Percentiles rank a stretch among this genome's conserved stretches.
Evolutionary conservation across 2,113 vertebrate species (phyloP).

Genomic region (Prunella fulvescens): DNA sequence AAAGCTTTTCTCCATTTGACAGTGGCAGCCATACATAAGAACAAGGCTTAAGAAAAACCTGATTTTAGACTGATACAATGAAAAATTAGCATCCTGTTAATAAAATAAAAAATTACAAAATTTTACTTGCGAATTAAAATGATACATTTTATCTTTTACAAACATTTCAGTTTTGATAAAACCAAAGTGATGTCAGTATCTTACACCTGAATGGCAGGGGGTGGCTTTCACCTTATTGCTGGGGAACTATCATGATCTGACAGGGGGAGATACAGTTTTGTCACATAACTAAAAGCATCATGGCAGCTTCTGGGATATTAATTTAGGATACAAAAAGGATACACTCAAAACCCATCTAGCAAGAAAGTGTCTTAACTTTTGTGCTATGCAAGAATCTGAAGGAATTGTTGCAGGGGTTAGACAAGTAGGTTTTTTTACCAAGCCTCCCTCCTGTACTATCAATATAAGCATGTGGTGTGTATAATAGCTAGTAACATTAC

Average conservation of each 20-base stretch:
- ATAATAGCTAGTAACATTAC: background rate
- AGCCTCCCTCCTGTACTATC: background rate
- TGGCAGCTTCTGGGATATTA: background rate
- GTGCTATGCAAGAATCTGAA: background rate
- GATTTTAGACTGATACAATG: background rate
- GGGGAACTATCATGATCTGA: background rate
- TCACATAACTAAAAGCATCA: background rate
- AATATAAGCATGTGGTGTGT: background rate
- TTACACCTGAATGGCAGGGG: background rate
- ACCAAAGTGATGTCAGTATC: background rate
- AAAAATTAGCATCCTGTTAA: background rate
- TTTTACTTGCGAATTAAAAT: background rate
- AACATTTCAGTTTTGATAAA: background rate
- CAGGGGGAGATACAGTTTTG: background rate
- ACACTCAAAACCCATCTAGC: background rate
- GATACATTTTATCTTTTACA: background rate
- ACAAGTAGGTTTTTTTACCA: background rate
- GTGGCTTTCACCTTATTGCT: background rate
- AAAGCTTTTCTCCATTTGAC: background rate
- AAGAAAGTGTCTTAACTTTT: background rate
- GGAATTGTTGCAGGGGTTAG: background rate
- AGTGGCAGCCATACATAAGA: background rate
- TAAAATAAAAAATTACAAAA: fast-evolving
- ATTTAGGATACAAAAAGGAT: background rate
- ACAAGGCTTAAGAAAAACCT: background rate